Percentiles rank a stretch among this genome's conserved stretches.
Evolutionary conservation across 2,113 vertebrate genomes (phyloP).

Genomic region (Ahaetulla prasina): DNA sequence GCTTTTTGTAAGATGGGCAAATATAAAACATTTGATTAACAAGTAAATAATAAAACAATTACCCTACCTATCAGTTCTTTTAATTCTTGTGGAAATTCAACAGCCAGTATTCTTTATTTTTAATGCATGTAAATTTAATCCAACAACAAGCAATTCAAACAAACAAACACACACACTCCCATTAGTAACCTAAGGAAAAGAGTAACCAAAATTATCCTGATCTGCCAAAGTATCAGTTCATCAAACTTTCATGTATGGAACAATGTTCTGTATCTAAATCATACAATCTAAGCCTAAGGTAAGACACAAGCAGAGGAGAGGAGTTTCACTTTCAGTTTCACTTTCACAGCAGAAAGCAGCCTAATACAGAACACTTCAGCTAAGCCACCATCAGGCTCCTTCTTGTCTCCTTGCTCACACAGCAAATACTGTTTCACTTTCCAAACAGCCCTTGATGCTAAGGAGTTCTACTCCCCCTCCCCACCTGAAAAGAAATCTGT

Average conservation of each 20-base stretch:
- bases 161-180: neutral
- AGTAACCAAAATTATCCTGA: neutral
- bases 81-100: slow-evolving; percentile 50
- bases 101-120: slow-evolving; percentile 14
- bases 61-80: slow-evolving; percentile 40
- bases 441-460: too few species aligned
- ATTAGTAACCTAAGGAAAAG: neutral
- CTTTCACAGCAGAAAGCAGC: too few species aligned
- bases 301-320: too few species aligned
- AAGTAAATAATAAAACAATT: slow-evolving; percentile 36
- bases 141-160: neutral
- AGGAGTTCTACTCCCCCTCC: too few species aligned
- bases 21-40: neutral
- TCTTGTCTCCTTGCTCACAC: too few species aligned
- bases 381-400: too few species aligned
- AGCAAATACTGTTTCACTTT: too few species aligned
- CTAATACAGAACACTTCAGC: too few species aligned
- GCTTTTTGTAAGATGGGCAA: neutral
- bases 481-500: too few species aligned
- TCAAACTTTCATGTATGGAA: neutral
- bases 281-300: neutral
- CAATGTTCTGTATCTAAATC: neutral
- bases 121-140: neutral
- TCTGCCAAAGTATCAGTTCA: too few species aligned
- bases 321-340: too few species aligned